phyloP scores from a whole-genome alignment of 2,113 vertebrate genomes.

The Anolis carolinensis region DNA sequence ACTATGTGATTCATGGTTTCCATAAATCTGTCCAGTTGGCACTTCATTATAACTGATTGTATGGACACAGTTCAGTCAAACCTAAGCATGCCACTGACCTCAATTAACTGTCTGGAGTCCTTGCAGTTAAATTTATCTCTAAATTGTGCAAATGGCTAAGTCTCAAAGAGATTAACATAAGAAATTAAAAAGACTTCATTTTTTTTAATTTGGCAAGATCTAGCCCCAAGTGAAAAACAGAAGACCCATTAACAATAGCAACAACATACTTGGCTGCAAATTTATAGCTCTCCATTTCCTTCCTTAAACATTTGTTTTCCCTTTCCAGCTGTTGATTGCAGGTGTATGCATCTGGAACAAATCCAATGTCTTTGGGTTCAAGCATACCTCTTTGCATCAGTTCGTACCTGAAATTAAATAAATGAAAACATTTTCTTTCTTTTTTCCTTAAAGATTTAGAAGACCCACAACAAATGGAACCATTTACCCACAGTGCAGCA shows the following conservation, averaged over 20 bases:
- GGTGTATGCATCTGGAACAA: slow-evolving; percentile 79
- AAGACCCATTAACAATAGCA: slow-evolving; percentile 15
- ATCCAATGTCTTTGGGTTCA: slow-evolving; percentile 45
- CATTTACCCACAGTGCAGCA: background rate
- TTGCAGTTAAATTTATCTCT: background rate
- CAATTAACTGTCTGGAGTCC: background rate
- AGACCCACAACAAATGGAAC: background rate
- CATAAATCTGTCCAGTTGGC: slow-evolving; percentile 6
- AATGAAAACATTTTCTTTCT: background rate
- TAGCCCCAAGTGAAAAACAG: background rate
- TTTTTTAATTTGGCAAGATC: slow-evolving; percentile 4
- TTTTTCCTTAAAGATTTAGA: background rate
- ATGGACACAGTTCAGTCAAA: background rate
- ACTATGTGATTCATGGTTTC: background rate
- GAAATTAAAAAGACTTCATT: background rate
- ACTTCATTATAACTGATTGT: background rate
- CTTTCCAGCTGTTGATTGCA: slow-evolving; percentile 79
- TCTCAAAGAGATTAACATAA: background rate
- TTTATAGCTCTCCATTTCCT: slow-evolving; percentile 80
- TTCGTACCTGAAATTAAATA: slow-evolving; percentile 77
- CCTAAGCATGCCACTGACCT: background rate
- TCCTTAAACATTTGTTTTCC: slow-evolving; percentile 77
- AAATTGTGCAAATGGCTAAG: background rate
- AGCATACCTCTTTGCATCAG: slow-evolving; percentile 78
- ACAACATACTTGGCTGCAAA: slow-evolving; percentile 73